phyloP scores from a whole-genome alignment of 2,113 vertebrate species.

The Paralichthys olivaceus region DNA sequence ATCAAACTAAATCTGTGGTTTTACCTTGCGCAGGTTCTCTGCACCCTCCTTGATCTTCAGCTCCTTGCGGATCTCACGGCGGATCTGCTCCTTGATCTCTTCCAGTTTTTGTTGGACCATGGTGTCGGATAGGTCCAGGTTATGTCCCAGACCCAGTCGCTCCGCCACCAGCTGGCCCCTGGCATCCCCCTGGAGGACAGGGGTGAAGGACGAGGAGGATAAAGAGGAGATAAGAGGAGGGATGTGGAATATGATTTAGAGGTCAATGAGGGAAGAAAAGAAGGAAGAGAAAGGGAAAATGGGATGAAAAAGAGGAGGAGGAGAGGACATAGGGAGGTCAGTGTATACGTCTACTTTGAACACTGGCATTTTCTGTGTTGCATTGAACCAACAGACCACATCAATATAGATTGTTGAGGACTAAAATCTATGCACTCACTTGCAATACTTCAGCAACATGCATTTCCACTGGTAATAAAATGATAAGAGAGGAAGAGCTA shows the following conservation, averaged over 20 bases:
- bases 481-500: neutral
- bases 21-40: slow-evolving; percentile 93
- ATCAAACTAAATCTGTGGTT: neutral
- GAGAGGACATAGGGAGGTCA: slow-evolving; percentile 32
- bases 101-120: slow-evolving; percentile 97
- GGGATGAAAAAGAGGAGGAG: slow-evolving; percentile 14
- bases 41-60: slow-evolving; percentile 99
- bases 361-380: neutral
- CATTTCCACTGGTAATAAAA: slow-evolving; percentile 2
- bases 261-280: slow-evolving; percentile 55
- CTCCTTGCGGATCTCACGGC: slow-evolving; percentile 98
- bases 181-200: slow-evolving; percentile 86
- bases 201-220: neutral
- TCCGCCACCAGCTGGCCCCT: slow-evolving; percentile 90
- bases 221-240: slow-evolving; percentile 14
- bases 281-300: slow-evolving; percentile 25
- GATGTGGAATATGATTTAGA: slow-evolving; percentile 40
- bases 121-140: slow-evolving; percentile 93
- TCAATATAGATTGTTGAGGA: neutral
- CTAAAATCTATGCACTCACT: neutral
- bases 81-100: slow-evolving; percentile 97
- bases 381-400: neutral
- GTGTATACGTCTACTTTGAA: slow-evolving; percentile 2
- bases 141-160: slow-evolving; percentile 89
- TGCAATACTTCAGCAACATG: neutral